These are phyloP conservation scores for Diplodus puntazzo DNA, from an alignment of 2,797 vertebrate species.

Conservation along the genomic window DNA sequence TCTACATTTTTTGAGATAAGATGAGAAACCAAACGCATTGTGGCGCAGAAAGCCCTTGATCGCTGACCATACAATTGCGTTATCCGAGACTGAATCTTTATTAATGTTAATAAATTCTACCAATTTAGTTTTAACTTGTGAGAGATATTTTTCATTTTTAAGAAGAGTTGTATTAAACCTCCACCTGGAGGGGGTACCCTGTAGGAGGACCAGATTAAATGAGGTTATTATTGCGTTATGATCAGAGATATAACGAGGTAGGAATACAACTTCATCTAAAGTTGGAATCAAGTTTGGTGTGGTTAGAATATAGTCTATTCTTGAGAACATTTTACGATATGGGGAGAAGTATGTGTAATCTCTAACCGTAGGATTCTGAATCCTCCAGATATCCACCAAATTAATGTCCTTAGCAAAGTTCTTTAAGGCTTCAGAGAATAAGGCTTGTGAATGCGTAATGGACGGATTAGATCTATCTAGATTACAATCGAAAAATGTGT, in stretches of 20 bases:
- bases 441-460: neutral
- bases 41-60: neutral
- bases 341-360: constrained; percentile 8
- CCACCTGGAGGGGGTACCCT: no score
- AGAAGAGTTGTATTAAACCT: neutral
- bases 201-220: no score
- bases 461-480: neutral
- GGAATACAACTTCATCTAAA: neutral
- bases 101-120: constrained; percentile 7
- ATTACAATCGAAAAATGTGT: neutral
- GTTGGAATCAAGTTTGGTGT: neutral
- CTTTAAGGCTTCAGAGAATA: neutral
- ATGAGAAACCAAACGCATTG: neutral
- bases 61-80: neutral
- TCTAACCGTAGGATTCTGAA: neutral
- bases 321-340: constrained; percentile 1
- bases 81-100: neutral
- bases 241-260: neutral
- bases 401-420: neutral
- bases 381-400: neutral
- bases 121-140: neutral
- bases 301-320: neutral
- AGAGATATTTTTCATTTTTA: neutral
- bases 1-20: neutral
- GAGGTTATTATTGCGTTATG: neutral